These are phyloP conservation scores for Clanis bilineata DNA, from an alignment of 2,888 invertebrate species.

Conservation along the genomic window DNA sequence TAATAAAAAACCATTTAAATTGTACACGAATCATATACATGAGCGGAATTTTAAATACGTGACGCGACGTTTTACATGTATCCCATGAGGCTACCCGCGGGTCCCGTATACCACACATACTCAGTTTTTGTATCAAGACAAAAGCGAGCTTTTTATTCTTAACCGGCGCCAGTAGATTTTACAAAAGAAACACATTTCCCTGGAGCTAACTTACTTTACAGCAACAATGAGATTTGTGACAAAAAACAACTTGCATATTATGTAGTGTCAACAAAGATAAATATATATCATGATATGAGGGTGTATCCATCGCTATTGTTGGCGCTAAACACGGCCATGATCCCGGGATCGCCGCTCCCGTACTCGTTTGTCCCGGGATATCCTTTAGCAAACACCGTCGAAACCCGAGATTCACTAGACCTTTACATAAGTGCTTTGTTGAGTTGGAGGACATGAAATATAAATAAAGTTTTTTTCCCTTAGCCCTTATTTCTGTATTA, in stretches of 20 bases:
- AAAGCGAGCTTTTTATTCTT: conserved; percentile 21
- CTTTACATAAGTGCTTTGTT: conserved; percentile 72
- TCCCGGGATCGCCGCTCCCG: conserved; percentile 63
- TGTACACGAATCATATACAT: background rate
- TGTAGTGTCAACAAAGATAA: conserved; percentile 75
- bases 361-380: conserved; percentile 77
- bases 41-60: conserved; percentile 1
- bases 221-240: conserved; percentile 68
- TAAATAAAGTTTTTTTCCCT: conserved; percentile 59
- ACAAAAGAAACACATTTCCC: conserved; percentile 33
- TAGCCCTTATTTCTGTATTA: conserved; percentile 33
- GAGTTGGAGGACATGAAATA: conserved; percentile 62
- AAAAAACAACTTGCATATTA: conserved; percentile 75
- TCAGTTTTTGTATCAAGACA: conserved; percentile 10
- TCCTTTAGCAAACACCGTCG: conserved; percentile 77
- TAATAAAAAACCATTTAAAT: background rate
- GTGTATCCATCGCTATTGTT: conserved; percentile 70
- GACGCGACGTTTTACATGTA: background rate
- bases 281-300: conserved; percentile 75
- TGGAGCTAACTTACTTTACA: conserved; percentile 55
- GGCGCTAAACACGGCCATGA: conserved; percentile 68
- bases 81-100: background rate
- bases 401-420: conserved; percentile 76
- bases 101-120: background rate
- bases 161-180: conserved; percentile 30